These are phyloP conservation scores for Strigamia maritima DNA, from an alignment of 2,888 invertebrate species.

Conservation along the genomic window DNA sequence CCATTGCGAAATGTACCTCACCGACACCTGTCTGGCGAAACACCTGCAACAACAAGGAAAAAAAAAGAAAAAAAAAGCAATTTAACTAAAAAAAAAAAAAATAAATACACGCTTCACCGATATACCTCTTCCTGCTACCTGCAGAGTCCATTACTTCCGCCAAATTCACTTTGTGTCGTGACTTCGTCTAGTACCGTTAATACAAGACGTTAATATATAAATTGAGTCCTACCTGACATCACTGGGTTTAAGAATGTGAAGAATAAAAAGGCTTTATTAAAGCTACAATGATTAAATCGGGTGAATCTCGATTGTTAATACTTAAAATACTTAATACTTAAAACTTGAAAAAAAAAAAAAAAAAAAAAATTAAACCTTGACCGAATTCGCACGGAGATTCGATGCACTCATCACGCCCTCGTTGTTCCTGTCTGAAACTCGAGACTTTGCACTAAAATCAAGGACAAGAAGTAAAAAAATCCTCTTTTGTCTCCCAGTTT, in stretches of 20 bases:
- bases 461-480: background rate
- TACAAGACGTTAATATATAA: no score
- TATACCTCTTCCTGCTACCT: slow-evolving; percentile 7
- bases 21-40: slow-evolving; percentile 24
- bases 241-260: no score
- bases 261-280: no score
- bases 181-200: no score
- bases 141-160: background rate
- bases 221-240: no score
- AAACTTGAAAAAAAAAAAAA: background rate
- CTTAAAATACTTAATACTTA: no score
- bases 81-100: background rate
- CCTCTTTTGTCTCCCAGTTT: background rate
- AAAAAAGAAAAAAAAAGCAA: no score
- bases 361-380: background rate
- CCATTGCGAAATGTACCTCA: background rate
- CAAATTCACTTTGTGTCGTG: background rate
- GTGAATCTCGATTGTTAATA: no score
- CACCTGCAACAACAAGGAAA: slow-evolving; percentile 18
- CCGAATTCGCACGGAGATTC: background rate
- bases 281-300: no score
- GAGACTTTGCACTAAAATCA: background rate
- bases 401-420: slow-evolving; percentile 20
- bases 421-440: background rate
- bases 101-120: background rate